Conservation (phyloP, 1,140 invertebrate genomes). For the Brachionus rubens region DNA sequence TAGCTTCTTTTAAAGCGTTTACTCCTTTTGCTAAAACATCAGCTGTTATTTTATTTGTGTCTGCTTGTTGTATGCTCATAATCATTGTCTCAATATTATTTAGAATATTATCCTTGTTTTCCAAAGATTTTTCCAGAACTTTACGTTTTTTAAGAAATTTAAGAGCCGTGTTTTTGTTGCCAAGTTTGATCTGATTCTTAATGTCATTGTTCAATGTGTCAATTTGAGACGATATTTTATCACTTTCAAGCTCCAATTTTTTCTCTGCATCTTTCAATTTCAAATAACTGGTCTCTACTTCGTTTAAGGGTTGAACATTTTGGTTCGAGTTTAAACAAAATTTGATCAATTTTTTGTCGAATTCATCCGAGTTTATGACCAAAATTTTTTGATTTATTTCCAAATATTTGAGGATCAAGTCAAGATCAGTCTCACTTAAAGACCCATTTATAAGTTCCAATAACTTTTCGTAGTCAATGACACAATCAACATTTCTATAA, state of each 20-base stretch:
- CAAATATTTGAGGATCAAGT: conserved; percentile 30
- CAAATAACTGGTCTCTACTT: background rate
- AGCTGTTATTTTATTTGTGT: conserved; percentile 29
- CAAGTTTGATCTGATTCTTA: background rate
- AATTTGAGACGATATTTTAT: background rate
- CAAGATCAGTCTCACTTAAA: background rate
- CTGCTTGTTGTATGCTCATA: conserved; percentile 43
- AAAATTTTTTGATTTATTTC: conserved; percentile 30
- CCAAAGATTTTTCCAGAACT: conserved; percentile 6
- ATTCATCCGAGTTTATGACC: background rate
- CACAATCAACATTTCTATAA: conserved; percentile 40
- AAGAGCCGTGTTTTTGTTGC: conserved; percentile 24
- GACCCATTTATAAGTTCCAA: background rate
- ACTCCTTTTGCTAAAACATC: conserved; percentile 4
- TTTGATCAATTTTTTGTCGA: conserved; percentile 10
- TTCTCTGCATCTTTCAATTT: background rate
- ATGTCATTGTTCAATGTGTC: background rate
- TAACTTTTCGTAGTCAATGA: conserved; percentile 5
- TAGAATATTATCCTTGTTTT: conserved; percentile 12
- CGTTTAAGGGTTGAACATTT: background rate
- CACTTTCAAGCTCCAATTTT: background rate
- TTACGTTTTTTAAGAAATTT: conserved; percentile 16
- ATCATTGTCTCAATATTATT: conserved; percentile 32
- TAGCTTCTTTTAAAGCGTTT: conserved; percentile 24
- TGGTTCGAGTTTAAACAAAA: conserved; percentile 4